A percentile compares a stretch with the other conserved stretches of the same genome.
These are phyloP conservation scores for Cantharis flavilabris DNA, from an alignment of 2,888 invertebrate species.

Conservation along the genomic window DNA sequence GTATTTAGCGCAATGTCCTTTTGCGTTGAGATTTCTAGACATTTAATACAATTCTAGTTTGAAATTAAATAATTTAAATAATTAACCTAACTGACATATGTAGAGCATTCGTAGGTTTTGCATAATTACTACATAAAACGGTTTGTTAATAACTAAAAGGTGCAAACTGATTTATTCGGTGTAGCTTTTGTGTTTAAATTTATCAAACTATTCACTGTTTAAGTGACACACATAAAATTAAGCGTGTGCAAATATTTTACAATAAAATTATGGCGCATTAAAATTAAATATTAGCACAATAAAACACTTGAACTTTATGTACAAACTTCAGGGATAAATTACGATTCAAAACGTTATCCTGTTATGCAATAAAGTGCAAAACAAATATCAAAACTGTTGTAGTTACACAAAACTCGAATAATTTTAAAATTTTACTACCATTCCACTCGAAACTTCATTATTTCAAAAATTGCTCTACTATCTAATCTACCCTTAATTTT, in stretches of 20 bases:
- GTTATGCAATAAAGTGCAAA: neutral
- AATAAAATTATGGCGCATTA: neutral
- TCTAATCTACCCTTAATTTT: neutral
- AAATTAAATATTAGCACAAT: neutral
- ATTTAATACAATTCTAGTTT: neutral
- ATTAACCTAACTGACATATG: neutral
- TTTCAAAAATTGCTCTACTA: neutral
- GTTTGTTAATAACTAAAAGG: neutral
- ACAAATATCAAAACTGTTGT: neutral
- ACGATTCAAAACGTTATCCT: neutral
- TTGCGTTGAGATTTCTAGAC: neutral
- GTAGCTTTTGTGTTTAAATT: neutral
- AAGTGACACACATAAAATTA: neutral
- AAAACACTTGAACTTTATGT: neutral
- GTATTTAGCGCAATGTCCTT: neutral
- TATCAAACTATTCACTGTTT: neutral
- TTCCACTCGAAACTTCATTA: neutral
- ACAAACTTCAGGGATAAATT: neutral
- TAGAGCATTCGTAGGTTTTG: neutral
- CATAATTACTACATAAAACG: neutral
- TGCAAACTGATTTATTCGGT: neutral
- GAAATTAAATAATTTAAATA: neutral
- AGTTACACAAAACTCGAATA: neutral
- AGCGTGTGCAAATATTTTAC: neutral
- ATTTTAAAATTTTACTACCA: neutral